Base-by-base conservation (phyloP, 2,113 vertebrate species). In the Narcine bancroftii region DNA sequence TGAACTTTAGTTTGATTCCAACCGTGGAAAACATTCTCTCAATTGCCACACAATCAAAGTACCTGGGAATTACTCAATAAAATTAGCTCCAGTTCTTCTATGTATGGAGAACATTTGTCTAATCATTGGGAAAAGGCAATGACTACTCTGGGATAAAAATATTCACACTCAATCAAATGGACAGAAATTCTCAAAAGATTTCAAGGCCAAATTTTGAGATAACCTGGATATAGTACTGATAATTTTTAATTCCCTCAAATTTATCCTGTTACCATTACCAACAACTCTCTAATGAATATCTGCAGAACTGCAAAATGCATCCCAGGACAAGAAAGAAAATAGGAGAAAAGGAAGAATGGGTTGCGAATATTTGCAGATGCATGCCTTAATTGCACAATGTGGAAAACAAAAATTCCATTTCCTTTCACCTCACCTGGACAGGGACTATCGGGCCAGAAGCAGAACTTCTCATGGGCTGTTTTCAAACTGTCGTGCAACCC, bases 371-470 rank as follows among this genome's bases (percentile, higher is more conserved):
- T 17, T 36, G 50, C 81, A 60, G 29, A 60, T 36, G 60, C 21
- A 60, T 60, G 53, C 77, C 77, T 81, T 45, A 81, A 29, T 50
- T 39, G 15, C 42, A 79, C 36, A 33, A 13, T n/a, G 10, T 56
- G 21, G 21, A 79, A 79, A 9, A 47, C 33, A 89, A 66, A 66
- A 42, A 10, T 26, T 89, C 2, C 2, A 29, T 71, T 69, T 91
- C 60, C 42, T 63, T 9, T 69, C 26, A n/a, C 72, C 92, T 92
- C 95, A 99, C 98, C 98, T 96, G 98, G 98, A 94, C 97, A 98
- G 69, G 98, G 98, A 93, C 97, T 98, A 93, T 98, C 98, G 0
- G 98, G 98, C 98, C 98, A 99, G 94, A 98, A 98, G 93, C 98
- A 99, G 95, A 98, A 99, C 93, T 98, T 98, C 94, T 99, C 97